Evolutionary conservation across 2,888 invertebrate species (phyloP).

Genomic region (Trichopria drosophilae): DNA sequence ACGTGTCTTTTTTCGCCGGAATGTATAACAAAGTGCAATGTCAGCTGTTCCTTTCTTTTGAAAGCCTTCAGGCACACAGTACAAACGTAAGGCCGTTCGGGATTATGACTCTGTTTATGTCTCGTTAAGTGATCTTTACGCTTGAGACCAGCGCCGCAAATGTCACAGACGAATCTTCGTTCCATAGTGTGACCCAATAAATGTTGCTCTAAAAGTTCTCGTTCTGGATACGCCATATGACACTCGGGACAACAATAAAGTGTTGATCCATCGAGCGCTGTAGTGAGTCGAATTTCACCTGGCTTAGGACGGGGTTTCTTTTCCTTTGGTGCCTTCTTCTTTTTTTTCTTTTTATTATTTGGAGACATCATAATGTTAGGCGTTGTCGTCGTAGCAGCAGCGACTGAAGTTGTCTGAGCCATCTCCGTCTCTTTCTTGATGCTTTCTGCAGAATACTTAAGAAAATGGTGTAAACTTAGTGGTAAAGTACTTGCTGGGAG

Average conservation of each 20-base stretch:
- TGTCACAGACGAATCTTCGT: slow-evolving; percentile 83
- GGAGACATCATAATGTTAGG: slow-evolving; percentile 48
- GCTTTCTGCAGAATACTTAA: slow-evolving; percentile 79
- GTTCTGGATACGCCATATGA: slow-evolving; percentile 87
- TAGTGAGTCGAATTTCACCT: slow-evolving; percentile 79
- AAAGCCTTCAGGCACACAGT: slow-evolving; percentile 86
- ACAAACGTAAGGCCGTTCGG: slow-evolving; percentile 85
- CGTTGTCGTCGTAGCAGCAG: slow-evolving; percentile 55
- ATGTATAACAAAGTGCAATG: slow-evolving; percentile 87
- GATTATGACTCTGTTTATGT: slow-evolving; percentile 86
- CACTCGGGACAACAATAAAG: slow-evolving; percentile 86
- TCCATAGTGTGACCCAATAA: slow-evolving; percentile 85
- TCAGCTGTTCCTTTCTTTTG: slow-evolving; percentile 86
- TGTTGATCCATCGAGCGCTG: slow-evolving; percentile 81
- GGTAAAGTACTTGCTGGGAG: slow-evolving; percentile 74
- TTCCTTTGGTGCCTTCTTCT: slow-evolving; percentile 76
- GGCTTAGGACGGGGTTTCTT: slow-evolving; percentile 84
- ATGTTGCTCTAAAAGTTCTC: slow-evolving; percentile 81
- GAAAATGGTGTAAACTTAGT: slow-evolving; percentile 78
- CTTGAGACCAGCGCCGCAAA: slow-evolving; percentile 85
- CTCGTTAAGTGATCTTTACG: slow-evolving; percentile 84
- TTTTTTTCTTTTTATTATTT: slow-evolving; percentile 72
- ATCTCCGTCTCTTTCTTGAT: slow-evolving; percentile 72
- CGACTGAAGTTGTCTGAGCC: slow-evolving; percentile 59
- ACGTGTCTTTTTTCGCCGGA: slow-evolving; percentile 86